Evolutionary conservation across 2,797 vertebrate genomes (phyloP).

Genomic region (Aythya fuligula): DNA sequence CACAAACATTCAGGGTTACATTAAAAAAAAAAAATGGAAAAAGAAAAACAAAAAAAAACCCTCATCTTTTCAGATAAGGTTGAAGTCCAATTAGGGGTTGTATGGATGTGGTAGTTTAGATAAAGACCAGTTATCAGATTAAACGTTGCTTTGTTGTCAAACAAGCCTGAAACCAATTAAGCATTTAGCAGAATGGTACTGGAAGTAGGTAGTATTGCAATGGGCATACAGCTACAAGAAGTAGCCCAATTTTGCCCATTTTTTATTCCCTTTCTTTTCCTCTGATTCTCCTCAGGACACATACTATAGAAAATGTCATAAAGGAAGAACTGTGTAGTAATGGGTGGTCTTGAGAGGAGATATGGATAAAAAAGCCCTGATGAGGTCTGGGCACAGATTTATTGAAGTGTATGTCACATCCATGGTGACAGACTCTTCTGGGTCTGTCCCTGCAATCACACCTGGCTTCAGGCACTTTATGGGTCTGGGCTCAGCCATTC

Average conservation of each 20-base stretch:
- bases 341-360: neutral
- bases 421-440: neutral
- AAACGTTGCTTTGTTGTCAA: neutral
- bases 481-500: neutral
- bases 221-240: neutral
- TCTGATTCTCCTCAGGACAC: fast-evolving
- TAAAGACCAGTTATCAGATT: neutral
- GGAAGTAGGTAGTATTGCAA: fast-evolving
- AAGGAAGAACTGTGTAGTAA: neutral
- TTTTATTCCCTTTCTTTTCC: neutral
- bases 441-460: neutral
- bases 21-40: neutral
- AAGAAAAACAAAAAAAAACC: neutral
- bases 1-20: neutral
- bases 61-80: neutral
- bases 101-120: neutral
- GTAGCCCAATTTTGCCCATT: fast-evolving
- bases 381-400: neutral
- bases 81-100: neutral
- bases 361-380: neutral
- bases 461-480: neutral
- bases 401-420: neutral
- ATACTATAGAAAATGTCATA: neutral
- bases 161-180: neutral
- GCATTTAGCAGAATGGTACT: neutral